phyloP scores from a whole-genome alignment of 2,113 vertebrate species.

The Irena cyanogastra region DNA sequence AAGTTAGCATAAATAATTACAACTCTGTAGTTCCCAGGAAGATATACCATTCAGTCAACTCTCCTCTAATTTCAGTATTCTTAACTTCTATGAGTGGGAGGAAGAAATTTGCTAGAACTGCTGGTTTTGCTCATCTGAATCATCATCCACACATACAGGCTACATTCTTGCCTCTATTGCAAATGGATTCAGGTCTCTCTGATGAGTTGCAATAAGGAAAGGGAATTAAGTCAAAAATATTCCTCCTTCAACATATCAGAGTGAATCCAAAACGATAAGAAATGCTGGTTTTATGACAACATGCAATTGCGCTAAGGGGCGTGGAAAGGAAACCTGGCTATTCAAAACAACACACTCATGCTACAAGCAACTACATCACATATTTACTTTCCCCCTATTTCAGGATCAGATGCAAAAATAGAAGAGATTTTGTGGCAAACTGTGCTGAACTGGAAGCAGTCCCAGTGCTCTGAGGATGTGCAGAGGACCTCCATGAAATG shows the following conservation, averaged over 20 bases:
- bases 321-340: not conserved
- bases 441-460: not conserved
- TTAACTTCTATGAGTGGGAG: not conserved
- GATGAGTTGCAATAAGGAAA: not conserved
- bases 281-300: not conserved
- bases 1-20: not conserved
- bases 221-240: not conserved
- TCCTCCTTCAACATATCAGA: not conserved
- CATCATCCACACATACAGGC: not conserved
- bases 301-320: not conserved
- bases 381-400: not conserved
- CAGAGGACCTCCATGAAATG: not conserved
- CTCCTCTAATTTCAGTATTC: not conserved
- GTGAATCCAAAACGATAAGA: not conserved
- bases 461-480: not conserved
- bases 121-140: not conserved
- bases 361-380: not conserved
- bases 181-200: not conserved
- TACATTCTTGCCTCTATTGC: not conserved
- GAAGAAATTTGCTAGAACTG: not conserved
- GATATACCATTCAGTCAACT: not conserved
- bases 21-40: not conserved
- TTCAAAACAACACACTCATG: not conserved
- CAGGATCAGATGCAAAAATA: not conserved
- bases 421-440: not conserved